These are phyloP conservation scores for Aphaenogaster rudis DNA, from an alignment of 1,140 invertebrate species.

Conservation along the genomic window DNA sequence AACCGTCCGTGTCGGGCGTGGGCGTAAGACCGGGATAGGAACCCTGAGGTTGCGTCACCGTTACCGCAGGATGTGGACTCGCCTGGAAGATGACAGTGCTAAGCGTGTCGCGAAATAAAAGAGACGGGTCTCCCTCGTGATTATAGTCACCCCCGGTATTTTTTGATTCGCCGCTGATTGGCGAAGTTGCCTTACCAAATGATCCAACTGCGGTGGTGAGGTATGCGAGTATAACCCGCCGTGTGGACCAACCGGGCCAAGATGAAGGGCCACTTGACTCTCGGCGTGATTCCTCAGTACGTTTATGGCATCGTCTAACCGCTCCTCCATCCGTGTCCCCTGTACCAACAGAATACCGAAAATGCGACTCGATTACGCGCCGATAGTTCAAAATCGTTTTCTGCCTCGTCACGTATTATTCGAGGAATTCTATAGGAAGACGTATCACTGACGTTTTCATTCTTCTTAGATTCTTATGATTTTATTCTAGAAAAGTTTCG, in stretches of 20 bases:
- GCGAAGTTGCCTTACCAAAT: constrained; percentile 79
- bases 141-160: too few species aligned
- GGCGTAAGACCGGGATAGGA: constrained; percentile 86
- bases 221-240: constrained; percentile 87
- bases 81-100: constrained; percentile 76
- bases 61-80: constrained; percentile 86
- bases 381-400: constrained; percentile 7
- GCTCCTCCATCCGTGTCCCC: constrained; percentile 97
- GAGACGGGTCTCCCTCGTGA: neutral
- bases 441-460: neutral
- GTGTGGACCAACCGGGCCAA: constrained; percentile 85
- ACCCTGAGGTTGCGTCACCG: constrained; percentile 84
- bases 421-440: neutral
- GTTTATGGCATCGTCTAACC: constrained; percentile 97
- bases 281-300: constrained; percentile 97
- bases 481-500: neutral
- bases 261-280: constrained; percentile 88
- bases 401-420: constrained; percentile 21
- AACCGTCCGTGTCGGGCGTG: constrained; percentile 87
- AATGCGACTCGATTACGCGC: constrained; percentile 81
- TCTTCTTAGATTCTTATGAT: neutral
- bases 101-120: neutral
- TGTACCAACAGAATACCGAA: constrained; percentile 87
- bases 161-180: neutral
- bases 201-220: constrained; percentile 85